A percentile compares a stretch with the other conserved stretches of the same genome.
phyloP scores from a whole-genome alignment of 2,888 invertebrate genomes.

The Stramonita haemastoma region DNA sequence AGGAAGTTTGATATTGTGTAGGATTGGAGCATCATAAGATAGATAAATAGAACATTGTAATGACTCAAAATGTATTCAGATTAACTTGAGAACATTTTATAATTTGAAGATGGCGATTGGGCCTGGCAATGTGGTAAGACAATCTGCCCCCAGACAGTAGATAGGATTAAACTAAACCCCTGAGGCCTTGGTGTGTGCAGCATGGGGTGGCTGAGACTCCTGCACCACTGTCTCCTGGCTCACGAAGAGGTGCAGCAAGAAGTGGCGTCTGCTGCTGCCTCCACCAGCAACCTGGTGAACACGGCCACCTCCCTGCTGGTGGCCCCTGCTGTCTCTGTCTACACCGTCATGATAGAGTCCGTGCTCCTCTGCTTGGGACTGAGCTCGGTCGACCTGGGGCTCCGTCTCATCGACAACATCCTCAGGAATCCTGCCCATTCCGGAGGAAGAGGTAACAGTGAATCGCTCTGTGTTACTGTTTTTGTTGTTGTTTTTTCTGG shows the following conservation, averaged over 20 bases:
- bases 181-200: conserved; percentile 76
- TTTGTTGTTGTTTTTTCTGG: no score
- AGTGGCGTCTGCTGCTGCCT: conserved; percentile 81
- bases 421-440: conserved; percentile 45
- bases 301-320: conserved; percentile 86
- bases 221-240: conserved; percentile 85
- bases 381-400: conserved; percentile 81
- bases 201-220: conserved; percentile 89
- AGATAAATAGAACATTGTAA: no score
- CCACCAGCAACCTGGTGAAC: conserved; percentile 83
- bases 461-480: not conserved
- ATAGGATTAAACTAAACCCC: no score
- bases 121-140: no score
- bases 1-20: no score
- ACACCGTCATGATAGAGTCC: conserved; percentile 83
- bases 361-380: conserved; percentile 85
- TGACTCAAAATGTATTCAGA: no score
- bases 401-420: conserved; percentile 61
- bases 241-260: conserved; percentile 60
- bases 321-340: conserved; percentile 84
- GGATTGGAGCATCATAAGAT: no score
- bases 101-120: no score
- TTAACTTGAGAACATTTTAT: no score
- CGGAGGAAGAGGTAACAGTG: conserved; percentile 40
- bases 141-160: no score